phyloP scores from a whole-genome alignment of 2,888 invertebrate species.

The Boloria selene region DNA sequence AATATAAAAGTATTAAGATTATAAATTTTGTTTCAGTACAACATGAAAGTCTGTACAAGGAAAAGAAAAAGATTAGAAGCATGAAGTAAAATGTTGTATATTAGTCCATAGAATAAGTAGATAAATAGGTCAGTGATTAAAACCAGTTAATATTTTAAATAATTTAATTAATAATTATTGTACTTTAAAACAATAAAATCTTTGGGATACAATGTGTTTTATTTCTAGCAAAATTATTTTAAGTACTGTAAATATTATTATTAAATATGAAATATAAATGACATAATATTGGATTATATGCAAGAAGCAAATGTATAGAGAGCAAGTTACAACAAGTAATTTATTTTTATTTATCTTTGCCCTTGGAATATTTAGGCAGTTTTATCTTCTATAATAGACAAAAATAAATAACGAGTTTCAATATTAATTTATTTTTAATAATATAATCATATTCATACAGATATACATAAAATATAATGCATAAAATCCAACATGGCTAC shows the following conservation, averaged over 20 bases:
- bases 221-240: constrained; percentile 49
- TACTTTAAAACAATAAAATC: constrained; percentile 73
- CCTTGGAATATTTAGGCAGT: no score
- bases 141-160: constrained; percentile 50
- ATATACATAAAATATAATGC: neutral
- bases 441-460: no score
- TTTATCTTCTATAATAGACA: no score
- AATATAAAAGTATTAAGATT: constrained; percentile 9
- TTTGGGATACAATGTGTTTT: constrained; percentile 68
- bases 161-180: constrained; percentile 73
- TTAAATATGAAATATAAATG: constrained; percentile 16
- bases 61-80: constrained; percentile 90
- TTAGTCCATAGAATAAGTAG: constrained; percentile 41
- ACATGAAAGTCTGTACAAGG: constrained; percentile 75
- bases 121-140: constrained; percentile 45
- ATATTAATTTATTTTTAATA: no score
- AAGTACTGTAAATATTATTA: constrained; percentile 41
- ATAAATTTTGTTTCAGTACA: constrained; percentile 85
- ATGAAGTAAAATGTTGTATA: constrained; percentile 58
- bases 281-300: constrained; percentile 14
- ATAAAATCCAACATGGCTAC: constrained; percentile 48
- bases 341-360: no score
- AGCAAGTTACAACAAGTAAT: no score
- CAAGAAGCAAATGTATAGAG: constrained; percentile 2
- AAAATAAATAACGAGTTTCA: no score